A percentile compares a stretch with the other conserved stretches of the same genome.
phyloP scores from a whole-genome alignment of 2,113 vertebrate species.

The Platysternon megacephalum region DNA sequence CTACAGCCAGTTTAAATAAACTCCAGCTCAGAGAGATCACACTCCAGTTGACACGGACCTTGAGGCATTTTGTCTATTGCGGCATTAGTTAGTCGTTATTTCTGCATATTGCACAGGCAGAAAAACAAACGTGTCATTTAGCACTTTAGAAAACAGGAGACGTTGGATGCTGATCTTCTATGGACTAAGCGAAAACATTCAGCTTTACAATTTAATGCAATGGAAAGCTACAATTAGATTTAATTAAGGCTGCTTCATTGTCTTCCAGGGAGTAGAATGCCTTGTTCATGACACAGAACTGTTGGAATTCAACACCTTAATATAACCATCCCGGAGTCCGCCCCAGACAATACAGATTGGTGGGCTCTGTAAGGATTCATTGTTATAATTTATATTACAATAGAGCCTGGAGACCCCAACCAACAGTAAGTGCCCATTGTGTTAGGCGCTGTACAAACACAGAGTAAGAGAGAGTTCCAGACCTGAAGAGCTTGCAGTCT shows the following conservation, averaged over 20 bases:
- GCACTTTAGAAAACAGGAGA: not conserved
- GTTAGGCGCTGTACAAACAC: not conserved
- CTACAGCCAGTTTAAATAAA: not conserved
- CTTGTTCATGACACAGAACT: not conserved
- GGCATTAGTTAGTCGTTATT: not conserved
- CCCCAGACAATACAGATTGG: not conserved
- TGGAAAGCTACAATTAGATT: constrained; percentile 40
- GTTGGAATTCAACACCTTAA: not conserved
- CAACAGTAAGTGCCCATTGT: accelerated
- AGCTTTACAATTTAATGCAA: not conserved
- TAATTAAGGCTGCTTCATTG: constrained; percentile 21
- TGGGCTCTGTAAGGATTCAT: not conserved
- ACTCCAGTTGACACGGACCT: not conserved
- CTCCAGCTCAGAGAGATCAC: not conserved
- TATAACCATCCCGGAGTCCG: not conserved
- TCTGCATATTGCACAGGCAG: not conserved
- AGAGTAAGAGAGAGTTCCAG: not conserved
- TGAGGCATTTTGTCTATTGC: accelerated
- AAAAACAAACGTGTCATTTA: not conserved
- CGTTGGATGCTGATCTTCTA: not conserved
- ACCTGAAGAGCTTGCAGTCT: not conserved
- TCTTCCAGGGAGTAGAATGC: not conserved
- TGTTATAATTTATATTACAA: accelerated
- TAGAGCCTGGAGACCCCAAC: not conserved
- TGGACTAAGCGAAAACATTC: not conserved